Evolutionary conservation across 2,888 invertebrate genomes (phyloP).

Genomic region (Drosophila barbarae): DNA sequence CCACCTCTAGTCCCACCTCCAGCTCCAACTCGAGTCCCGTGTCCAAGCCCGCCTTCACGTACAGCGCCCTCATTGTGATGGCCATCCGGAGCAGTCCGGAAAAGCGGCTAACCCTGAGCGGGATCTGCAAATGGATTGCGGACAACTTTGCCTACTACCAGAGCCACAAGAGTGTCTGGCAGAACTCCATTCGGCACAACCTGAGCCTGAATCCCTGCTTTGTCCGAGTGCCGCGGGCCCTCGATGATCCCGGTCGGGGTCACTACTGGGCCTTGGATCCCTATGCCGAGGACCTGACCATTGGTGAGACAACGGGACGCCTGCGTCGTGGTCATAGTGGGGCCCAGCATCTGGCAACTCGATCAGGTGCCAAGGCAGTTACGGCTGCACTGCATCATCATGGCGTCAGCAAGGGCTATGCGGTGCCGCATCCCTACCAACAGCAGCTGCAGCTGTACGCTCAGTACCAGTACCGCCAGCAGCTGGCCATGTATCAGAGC

Average conservation of each 20-base stretch:
- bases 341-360: neutral
- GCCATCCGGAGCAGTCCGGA: constrained; percentile 96
- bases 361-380: neutral
- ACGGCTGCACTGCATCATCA: neutral
- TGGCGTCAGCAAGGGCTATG: constrained; percentile 1
- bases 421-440: constrained; percentile 57
- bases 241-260: constrained; percentile 99
- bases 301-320: constrained; percentile 97
- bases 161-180: constrained; percentile 98
- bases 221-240: constrained; percentile 95
- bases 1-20: neutral
- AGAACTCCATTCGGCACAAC: constrained; percentile 87
- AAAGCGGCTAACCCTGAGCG: constrained; percentile 93
- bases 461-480: constrained; percentile 8
- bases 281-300: constrained; percentile 96
- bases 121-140: constrained; percentile 98
- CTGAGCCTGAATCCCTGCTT: constrained; percentile 93
- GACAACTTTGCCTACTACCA: constrained; percentile 97
- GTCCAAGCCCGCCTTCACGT: constrained; percentile 94
- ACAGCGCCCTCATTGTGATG: constrained; percentile 99
- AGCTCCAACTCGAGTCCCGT: constrained; percentile 3
- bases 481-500: constrained; percentile 9
- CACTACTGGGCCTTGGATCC: constrained; percentile 99
- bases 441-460: constrained; percentile 35
- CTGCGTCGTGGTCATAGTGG: constrained; percentile 82